phyloP scores from a whole-genome alignment of 1,140 invertebrate genomes.

The Drosophila malerkotliana region DNA sequence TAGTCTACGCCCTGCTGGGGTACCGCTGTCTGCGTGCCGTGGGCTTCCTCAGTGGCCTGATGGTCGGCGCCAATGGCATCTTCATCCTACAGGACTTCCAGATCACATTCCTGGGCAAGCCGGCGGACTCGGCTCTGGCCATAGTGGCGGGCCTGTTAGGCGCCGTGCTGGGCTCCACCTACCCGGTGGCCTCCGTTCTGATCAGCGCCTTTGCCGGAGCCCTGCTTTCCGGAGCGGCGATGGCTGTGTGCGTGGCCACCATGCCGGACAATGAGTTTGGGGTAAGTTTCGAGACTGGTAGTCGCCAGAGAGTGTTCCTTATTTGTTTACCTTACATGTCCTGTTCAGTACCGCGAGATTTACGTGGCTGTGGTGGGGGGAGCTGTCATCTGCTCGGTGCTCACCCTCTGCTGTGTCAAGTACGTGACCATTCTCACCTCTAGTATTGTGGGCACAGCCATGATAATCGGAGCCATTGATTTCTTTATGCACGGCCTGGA shows the following conservation, averaged over 20 bases:
- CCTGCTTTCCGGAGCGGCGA: slow-evolving; percentile 74
- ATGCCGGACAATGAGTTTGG: slow-evolving; percentile 83
- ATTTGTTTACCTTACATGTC: neutral
- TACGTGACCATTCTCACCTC: slow-evolving; percentile 82
- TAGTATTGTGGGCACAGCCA: slow-evolving; percentile 81
- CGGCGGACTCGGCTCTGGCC: slow-evolving; percentile 79
- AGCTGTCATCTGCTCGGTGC: slow-evolving; percentile 79
- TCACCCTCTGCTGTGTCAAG: slow-evolving; percentile 81
- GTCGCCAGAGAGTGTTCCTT: neutral
- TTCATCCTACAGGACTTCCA: slow-evolving; percentile 79
- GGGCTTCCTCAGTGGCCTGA: slow-evolving; percentile 95
- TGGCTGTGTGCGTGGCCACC: slow-evolving; percentile 81
- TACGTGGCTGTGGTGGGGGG: slow-evolving; percentile 80
- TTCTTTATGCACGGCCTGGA: slow-evolving; percentile 81
- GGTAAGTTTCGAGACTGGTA: slow-evolving; percentile 53
- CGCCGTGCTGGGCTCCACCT: slow-evolving; percentile 79
- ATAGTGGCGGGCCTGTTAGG: slow-evolving; percentile 79
- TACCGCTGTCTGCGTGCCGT: slow-evolving; percentile 95
- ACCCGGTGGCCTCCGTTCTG: slow-evolving; percentile 78
- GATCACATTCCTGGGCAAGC: slow-evolving; percentile 77
- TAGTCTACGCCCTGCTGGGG: slow-evolving; percentile 87
- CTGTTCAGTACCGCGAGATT: slow-evolving; percentile 72
- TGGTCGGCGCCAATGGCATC: slow-evolving; percentile 89
- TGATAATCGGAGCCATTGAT: slow-evolving; percentile 81
- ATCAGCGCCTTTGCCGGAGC: slow-evolving; percentile 82